A percentile compares a stretch with the other conserved stretches of the same genome.
Evolutionary conservation across 2,888 invertebrate species (phyloP).

Genomic region (Epsilonema sp.): DNA sequence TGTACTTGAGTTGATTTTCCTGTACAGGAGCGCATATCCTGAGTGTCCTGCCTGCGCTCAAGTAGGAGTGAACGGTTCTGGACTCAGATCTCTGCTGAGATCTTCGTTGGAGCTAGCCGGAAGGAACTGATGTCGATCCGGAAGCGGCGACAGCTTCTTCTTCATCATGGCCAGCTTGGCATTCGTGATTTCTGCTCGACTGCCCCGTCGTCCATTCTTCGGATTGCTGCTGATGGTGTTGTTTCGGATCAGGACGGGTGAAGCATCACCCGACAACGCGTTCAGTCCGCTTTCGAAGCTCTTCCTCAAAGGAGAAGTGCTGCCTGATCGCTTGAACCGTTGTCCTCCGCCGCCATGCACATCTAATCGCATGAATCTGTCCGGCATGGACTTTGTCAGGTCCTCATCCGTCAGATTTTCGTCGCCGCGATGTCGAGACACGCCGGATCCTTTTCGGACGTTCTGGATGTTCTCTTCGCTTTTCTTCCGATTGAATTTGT

Average conservation of each 20-base stretch:
- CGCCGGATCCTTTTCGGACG: background rate
- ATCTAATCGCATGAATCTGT: background rate
- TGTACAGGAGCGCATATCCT: too few species aligned
- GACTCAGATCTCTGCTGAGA: too few species aligned
- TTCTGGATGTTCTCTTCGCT: background rate
- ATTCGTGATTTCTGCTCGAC: too few species aligned
- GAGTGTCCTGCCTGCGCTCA: too few species aligned
- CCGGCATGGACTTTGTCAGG: background rate
- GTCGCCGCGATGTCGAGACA: background rate
- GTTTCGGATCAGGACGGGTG: background rate
- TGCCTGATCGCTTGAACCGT: background rate
- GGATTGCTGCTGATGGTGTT: too few species aligned
- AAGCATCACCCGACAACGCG: background rate
- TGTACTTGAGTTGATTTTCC: too few species aligned
- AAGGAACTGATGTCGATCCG: too few species aligned
- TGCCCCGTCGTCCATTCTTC: too few species aligned
- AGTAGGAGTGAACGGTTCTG: too few species aligned
- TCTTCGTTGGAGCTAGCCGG: too few species aligned
- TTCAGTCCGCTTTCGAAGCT: background rate
- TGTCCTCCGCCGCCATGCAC: background rate
- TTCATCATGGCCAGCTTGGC: too few species aligned
- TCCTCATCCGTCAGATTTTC: background rate
- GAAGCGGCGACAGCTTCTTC: too few species aligned
- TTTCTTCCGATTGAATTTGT: background rate
- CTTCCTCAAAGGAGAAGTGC: background rate